Conservation (phyloP, 2,797 vertebrate genomes). For the Pelodytes ibericus region DNA sequence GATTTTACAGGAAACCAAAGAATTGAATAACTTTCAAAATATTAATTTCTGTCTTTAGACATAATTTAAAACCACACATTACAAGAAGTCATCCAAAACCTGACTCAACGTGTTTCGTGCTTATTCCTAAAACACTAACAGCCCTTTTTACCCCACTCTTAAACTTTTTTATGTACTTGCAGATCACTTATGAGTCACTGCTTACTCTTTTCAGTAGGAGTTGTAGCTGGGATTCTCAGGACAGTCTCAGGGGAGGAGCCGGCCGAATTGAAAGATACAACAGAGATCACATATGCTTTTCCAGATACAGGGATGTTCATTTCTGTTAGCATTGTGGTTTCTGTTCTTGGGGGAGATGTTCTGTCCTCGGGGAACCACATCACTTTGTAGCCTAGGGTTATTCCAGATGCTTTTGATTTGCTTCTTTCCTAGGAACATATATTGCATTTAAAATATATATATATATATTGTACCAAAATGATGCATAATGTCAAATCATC, state of each 20-base stretch:
- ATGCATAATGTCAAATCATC: constrained; percentile 5
- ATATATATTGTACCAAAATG: too few species aligned
- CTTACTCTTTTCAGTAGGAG: constrained; percentile 64
- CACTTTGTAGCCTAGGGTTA: constrained; percentile 67
- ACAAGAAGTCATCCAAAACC: too few species aligned
- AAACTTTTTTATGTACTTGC: too few species aligned
- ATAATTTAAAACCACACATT: too few species aligned
- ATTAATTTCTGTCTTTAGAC: too few species aligned
- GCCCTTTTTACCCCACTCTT: too few species aligned
- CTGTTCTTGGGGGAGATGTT: constrained; percentile 25
- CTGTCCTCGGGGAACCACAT: constrained; percentile 64
- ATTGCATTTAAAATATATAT: background rate
- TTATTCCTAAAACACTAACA: too few species aligned
- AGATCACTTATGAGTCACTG: background rate
- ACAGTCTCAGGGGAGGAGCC: constrained; percentile 65
- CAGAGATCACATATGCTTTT: constrained; percentile 61
- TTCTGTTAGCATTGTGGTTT: constrained; percentile 35
- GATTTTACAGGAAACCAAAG: too few species aligned
- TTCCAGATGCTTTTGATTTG: constrained; percentile 50
- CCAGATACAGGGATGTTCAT: constrained; percentile 59
- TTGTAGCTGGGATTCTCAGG: constrained; percentile 71
- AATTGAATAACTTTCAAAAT: too few species aligned
- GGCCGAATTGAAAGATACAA: constrained; percentile 66
- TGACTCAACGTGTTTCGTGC: too few species aligned
- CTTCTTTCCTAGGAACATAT: constrained; percentile 10